Conservation (phyloP, 2,113 vertebrate species). For the Microtus oregoni region DNA sequence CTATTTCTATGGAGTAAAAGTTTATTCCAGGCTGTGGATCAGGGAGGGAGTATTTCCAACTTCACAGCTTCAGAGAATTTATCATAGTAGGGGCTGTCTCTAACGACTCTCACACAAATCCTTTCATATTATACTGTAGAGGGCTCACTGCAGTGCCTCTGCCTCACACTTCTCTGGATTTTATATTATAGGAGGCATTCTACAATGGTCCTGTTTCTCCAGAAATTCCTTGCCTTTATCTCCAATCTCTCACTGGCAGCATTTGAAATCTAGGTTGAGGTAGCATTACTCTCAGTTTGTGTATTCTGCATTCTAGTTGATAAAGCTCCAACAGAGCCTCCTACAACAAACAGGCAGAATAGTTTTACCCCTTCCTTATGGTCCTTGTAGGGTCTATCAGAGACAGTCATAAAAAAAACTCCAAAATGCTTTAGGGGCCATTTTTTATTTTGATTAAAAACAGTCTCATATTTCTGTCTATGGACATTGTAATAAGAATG, state of each 20-base stretch:
- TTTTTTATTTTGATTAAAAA: neutral
- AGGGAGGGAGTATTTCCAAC: no score
- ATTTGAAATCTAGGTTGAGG: neutral
- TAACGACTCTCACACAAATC: neutral
- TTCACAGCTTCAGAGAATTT: neutral
- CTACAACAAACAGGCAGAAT: no score
- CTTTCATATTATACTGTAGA: neutral
- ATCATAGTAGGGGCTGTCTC: neutral
- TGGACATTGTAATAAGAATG: neutral
- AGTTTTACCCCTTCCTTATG: neutral
- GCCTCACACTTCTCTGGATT: neutral
- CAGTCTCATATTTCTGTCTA: neutral
- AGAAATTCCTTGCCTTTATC: neutral
- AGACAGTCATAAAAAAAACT: neutral
- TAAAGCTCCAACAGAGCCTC: neutral
- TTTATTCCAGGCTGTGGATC: neutral
- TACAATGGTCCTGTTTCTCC: no score
- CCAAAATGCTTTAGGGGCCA: neutral
- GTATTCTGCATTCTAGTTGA: neutral
- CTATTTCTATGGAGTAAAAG: neutral
- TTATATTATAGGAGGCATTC: neutral
- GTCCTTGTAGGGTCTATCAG: neutral
- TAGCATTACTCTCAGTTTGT: neutral
- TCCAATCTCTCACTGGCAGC: neutral
- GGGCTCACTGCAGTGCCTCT: neutral